These are phyloP conservation scores for Entelurus aequoreus DNA, from an alignment of 2,113 vertebrate species.

Conservation along the genomic window DNA sequence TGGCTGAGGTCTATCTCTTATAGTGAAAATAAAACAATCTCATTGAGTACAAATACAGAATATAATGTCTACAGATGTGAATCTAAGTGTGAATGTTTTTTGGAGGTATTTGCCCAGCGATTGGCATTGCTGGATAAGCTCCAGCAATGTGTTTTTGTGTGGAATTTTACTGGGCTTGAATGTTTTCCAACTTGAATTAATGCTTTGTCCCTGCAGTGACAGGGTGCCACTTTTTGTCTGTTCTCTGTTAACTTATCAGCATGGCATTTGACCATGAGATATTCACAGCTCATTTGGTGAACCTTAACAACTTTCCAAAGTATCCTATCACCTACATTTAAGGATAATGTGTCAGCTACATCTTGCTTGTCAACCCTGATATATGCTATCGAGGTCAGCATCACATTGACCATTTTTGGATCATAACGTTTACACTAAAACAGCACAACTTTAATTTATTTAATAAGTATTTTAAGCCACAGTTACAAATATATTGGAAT, in stretches of 20 bases:
- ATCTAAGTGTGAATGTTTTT: too few relatives aligned
- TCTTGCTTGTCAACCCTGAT: background rate
- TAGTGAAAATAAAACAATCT: too few relatives aligned
- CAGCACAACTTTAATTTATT: background rate
- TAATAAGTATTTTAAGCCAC: too few relatives aligned
- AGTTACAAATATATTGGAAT: too few relatives aligned
- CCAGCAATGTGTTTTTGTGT: background rate
- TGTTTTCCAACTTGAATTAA: background rate
- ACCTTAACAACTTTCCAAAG: conserved; percentile 3
- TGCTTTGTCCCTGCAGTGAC: conserved; percentile 5
- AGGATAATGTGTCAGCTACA: background rate
- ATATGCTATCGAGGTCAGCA: background rate
- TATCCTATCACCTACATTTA: background rate
- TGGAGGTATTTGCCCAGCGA: too few relatives aligned
- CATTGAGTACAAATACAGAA: too few relatives aligned
- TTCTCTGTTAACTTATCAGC: conserved; percentile 7
- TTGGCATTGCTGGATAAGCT: too few relatives aligned
- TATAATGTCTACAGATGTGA: too few relatives aligned
- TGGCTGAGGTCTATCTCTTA: too few relatives aligned
- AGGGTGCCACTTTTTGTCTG: background rate
- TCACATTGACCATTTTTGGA: background rate
- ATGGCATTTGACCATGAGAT: conserved; percentile 16
- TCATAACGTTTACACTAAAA: background rate
- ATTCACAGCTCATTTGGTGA: background rate
- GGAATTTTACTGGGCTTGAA: background rate